phyloP scores from a whole-genome alignment of 2,888 invertebrate species.

The Hofmannophila pseudospretella region DNA sequence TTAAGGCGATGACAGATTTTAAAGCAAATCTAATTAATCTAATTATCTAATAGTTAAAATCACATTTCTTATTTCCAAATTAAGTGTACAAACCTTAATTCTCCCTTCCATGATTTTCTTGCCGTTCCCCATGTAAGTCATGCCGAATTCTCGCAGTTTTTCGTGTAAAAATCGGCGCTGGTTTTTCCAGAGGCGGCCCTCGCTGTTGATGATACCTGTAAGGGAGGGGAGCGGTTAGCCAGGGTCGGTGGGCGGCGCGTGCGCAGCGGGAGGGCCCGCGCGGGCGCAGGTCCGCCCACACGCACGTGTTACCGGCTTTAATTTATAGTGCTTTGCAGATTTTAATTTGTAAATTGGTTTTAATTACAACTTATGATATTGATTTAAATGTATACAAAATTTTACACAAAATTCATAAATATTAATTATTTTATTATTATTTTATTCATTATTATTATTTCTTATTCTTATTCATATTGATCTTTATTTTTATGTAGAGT shows the following conservation, averaged over 20 bases:
- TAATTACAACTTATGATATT: no score
- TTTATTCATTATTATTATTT: no score
- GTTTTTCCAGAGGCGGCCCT: constrained; percentile 93
- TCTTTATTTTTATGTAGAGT: no score
- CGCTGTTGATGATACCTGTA: constrained; percentile 92
- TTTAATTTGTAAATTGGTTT: no score
- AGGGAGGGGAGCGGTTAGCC: constrained; percentile 24
- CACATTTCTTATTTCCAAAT: no score
- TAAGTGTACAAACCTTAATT: constrained; percentile 86
- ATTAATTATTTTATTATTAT: no score
- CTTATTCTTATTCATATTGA: no score
- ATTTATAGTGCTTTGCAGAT: background rate
- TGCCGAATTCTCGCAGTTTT: constrained; percentile 90
- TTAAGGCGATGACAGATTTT: no score
- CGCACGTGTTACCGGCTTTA: constrained; percentile 8
- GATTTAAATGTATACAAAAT: no score
- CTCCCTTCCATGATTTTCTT: constrained; percentile 89
- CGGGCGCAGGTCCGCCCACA: constrained; percentile 48
- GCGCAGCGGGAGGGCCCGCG: constrained; percentile 30
- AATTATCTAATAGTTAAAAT: no score
- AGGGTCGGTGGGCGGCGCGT: constrained; percentile 46
- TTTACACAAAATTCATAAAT: no score
- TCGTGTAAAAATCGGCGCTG: constrained; percentile 92
- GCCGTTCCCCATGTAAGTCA: constrained; percentile 90
- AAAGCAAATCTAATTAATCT: no score